phyloP scores from a whole-genome alignment of 2,113 vertebrate species.

The Heterochromis multidens region DNA sequence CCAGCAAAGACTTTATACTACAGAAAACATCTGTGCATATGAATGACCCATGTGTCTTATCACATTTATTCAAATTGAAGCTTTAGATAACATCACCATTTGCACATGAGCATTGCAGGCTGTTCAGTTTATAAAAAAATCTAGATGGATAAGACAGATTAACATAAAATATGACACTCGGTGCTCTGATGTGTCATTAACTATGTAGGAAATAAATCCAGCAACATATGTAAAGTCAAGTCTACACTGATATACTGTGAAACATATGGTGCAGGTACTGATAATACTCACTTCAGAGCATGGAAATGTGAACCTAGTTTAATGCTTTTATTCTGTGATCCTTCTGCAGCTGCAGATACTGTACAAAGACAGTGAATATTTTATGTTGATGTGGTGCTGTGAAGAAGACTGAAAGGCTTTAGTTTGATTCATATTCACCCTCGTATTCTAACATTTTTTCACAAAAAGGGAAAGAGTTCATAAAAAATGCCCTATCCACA shows the following conservation, averaged over 20 bases:
- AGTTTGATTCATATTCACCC: conserved; percentile 1
- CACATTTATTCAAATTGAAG: background rate
- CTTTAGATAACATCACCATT: background rate
- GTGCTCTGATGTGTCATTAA: background rate
- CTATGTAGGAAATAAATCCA: fast-evolving
- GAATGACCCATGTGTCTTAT: background rate
- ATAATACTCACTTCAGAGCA: background rate
- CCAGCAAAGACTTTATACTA: background rate
- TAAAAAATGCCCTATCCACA: background rate
- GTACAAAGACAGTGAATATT: background rate
- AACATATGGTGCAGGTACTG: background rate
- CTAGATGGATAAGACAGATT: background rate
- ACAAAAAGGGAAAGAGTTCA: background rate
- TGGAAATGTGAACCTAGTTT: background rate
- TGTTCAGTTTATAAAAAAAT: background rate
- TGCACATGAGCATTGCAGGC: background rate
- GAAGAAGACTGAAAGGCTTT: background rate
- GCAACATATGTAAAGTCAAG: background rate
- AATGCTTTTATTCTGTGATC: background rate
- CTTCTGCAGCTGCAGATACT: background rate
- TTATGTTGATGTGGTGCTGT: background rate
- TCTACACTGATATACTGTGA: background rate
- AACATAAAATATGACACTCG: background rate
- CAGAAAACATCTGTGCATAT: background rate
- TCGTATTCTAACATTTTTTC: background rate